These are phyloP conservation scores for Plestiodon gilberti DNA, from an alignment of 2,113 vertebrate genomes.

Conservation along the genomic window DNA sequence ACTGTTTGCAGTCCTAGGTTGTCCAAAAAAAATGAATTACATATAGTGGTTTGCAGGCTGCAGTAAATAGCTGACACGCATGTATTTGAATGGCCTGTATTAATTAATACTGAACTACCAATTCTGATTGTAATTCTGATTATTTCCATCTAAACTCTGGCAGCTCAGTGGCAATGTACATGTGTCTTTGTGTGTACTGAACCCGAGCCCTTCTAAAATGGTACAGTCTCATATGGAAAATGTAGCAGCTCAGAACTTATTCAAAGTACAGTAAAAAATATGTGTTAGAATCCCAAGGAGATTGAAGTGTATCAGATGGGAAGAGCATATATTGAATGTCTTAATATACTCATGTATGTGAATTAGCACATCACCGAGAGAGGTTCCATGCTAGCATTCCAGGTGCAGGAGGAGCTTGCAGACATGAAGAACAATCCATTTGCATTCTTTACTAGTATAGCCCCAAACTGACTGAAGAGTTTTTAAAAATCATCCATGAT, in stretches of 20 bases:
- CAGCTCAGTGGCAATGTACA: neutral
- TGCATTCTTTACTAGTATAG: neutral
- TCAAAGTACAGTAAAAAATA: no score
- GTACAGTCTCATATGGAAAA: no score
- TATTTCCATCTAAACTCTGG: neutral
- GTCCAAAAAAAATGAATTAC: neutral
- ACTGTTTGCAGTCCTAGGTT: neutral
- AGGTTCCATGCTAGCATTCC: no score
- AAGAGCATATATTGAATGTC: no score
- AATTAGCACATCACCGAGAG: no score
- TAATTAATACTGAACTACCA: neutral
- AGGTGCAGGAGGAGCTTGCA: no score
- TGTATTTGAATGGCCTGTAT: neutral
- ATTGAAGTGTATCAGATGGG: neutral
- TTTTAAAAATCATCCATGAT: neutral
- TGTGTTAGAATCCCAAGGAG: no score
- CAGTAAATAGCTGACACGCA: neutral
- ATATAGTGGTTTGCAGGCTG: neutral
- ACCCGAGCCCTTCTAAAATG: no score
- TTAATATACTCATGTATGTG: no score
- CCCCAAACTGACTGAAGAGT: neutral
- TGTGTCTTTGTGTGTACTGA: no score
- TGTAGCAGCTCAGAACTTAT: no score
- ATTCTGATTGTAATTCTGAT: neutral
- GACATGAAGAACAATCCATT: neutral